Percentiles rank a stretch among this genome's conserved stretches.
Conservation (phyloP, 37 sponge, comb jelly and placozoan genomes). For the Ephydatia muelleri region DNA sequence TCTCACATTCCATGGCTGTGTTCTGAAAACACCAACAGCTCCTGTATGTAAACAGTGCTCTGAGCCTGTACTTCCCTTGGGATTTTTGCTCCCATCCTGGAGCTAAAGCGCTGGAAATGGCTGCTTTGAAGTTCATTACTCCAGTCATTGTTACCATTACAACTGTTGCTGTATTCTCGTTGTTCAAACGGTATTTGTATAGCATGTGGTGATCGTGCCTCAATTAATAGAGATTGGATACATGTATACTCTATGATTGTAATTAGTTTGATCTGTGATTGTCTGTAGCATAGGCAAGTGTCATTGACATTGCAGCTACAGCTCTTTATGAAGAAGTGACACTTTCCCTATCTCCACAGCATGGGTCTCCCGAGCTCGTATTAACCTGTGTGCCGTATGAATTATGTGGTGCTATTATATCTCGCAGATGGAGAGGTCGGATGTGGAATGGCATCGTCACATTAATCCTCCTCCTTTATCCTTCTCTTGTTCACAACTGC, state of each 20-base stretch:
- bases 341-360: too few relatives aligned
- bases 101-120: conserved; percentile 30
- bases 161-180: background rate
- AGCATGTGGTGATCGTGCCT: background rate
- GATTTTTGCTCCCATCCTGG: conserved; percentile 58
- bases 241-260: too few relatives aligned
- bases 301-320: too few relatives aligned
- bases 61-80: conserved; percentile 71
- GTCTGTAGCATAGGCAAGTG: too few relatives aligned
- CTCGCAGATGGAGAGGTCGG: background rate
- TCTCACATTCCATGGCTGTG: background rate
- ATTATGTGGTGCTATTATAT: too few relatives aligned
- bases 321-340: too few relatives aligned
- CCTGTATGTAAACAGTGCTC: conserved; percentile 43
- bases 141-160: conserved; percentile 25
- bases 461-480: conserved; percentile 55
- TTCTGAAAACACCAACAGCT: conserved; percentile 28
- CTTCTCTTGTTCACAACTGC: conserved; percentile 58
- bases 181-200: background rate
- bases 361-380: too few relatives aligned
- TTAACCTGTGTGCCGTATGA: too few relatives aligned
- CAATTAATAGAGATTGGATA: too few relatives aligned
- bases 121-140: conserved; percentile 35
- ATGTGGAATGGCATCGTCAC: conserved; percentile 59
- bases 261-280: too few relatives aligned